Evolutionary conservation across 2,113 vertebrate genomes (phyloP).

Genomic region (Clarias gariepinus): DNA sequence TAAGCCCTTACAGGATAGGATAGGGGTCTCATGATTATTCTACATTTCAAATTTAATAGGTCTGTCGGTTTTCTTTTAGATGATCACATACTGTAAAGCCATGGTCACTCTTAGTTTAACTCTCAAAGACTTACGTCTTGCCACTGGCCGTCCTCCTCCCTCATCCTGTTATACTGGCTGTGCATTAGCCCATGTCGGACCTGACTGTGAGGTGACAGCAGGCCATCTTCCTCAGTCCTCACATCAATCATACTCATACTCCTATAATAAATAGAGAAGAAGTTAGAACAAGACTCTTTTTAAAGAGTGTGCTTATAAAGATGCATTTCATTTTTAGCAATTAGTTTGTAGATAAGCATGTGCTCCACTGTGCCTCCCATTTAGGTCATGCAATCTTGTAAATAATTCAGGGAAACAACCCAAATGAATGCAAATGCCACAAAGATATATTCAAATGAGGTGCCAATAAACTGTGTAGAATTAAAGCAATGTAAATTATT

Average conservation of each 20-base stretch:
- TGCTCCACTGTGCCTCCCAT: background rate
- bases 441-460: slow-evolving; percentile 15
- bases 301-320: background rate
- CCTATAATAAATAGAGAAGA: slow-evolving; percentile 65
- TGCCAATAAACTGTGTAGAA: background rate
- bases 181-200: slow-evolving; percentile 90
- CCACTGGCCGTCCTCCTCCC: slow-evolving; percentile 94
- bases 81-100: background rate
- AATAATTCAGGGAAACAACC: background rate
- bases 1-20: background rate
- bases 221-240: slow-evolving; percentile 83
- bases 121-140: slow-evolving; percentile 84
- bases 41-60: background rate
- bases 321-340: background rate
- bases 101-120: background rate
- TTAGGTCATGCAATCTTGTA: slow-evolving; percentile 31
- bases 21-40: too few species aligned
- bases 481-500: background rate
- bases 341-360: background rate
- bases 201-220: slow-evolving; percentile 85
- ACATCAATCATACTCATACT: slow-evolving; percentile 96
- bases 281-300: background rate
- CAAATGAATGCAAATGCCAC: background rate
- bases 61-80: background rate
- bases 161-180: slow-evolving; percentile 83